These are phyloP conservation scores for Neodiprion lecontei DNA, from an alignment of 1,140 invertebrate species.

Conservation along the genomic window DNA sequence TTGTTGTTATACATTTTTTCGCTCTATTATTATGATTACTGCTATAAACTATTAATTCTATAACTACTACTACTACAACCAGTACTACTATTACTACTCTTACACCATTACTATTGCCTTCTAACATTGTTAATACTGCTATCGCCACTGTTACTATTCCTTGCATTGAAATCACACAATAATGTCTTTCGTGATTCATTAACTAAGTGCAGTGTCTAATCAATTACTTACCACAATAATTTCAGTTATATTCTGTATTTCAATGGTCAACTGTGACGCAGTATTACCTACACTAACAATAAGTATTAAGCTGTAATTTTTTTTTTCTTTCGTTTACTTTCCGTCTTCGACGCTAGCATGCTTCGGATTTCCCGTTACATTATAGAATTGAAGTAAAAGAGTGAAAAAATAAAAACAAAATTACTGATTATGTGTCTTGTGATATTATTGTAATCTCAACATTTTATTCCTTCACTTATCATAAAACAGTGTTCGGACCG, in stretches of 20 bases:
- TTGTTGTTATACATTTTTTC: slow-evolving; percentile 25
- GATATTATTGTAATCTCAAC: too few relatives aligned
- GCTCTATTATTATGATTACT: not conserved
- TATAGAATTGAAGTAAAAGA: slow-evolving; percentile 11
- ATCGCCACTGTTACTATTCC: not conserved
- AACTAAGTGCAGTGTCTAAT: slow-evolving; percentile 23
- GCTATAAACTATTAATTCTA: slow-evolving; percentile 15
- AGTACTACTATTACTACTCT: not conserved
- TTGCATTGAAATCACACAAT: slow-evolving; percentile 31
- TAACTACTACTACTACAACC: not conserved
- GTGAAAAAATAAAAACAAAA: not conserved
- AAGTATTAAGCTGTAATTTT: not conserved
- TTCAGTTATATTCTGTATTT: slow-evolving; percentile 39
- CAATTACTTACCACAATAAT: slow-evolving; percentile 27
- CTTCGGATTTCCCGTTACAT: slow-evolving; percentile 9
- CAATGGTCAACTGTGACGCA: slow-evolving; percentile 36
- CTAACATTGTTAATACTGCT: slow-evolving; percentile 19
- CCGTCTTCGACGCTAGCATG: not conserved
- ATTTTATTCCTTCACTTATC: too few relatives aligned
- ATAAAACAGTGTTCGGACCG: too few relatives aligned
- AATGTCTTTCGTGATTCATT: slow-evolving; percentile 24
- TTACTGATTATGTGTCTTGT: not conserved
- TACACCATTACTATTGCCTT: slow-evolving; percentile 22
- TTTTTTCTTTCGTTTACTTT: not conserved
- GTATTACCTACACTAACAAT: too few relatives aligned